Base-by-base conservation (phyloP, 2,888 invertebrate species). In the Ormyrus labotus region DNA sequence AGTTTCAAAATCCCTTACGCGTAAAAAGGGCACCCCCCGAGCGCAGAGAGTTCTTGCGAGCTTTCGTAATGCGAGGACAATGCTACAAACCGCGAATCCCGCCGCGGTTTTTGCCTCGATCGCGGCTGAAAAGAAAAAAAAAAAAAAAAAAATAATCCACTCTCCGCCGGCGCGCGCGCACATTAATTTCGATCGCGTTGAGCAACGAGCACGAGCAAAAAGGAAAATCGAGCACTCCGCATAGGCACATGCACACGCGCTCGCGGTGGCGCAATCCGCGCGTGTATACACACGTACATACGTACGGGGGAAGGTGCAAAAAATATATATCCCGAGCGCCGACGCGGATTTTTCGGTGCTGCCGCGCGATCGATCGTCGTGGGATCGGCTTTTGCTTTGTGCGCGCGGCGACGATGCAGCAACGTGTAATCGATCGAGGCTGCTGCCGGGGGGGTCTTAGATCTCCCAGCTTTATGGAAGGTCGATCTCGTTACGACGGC, bases 311-410 rank as follows among this genome's bases (percentile, higher is more conserved):
- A 53, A 34, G 34, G 55, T 47, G 11, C 5, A 64, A 68, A 55
- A 69, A 74, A 69, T 47, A 72, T 48, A 53, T 48, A 13, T 13
- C 13, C n/a, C 34, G 69, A 13, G 50, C 68, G 34, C 11, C 9
- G 9, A 50, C 34, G 9, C 45, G 19, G 47, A 67, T 70, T 80
- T 75, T 80, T 75, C 74, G 75, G 60, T 48, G 11, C 5, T 60
- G 34, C 70, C 34, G 34, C 34, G 58, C 58, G 69, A 72, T 19
- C 53, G 48, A 53, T 63, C 55, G 11, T 5, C 65, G 73, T 73
- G 73, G 63, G 79, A 78, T 68, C 57, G 55, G n/a, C 34, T 34
- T 34, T 34, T 13, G 13, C 34, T 34, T 34, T 34, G 34, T 34
- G 1, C 11, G 1, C 11, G 34, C 34, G 13, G 58, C 58, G 69